Percentiles rank a stretch among this genome's conserved stretches.
phyloP scores from a whole-genome alignment of 2,113 vertebrate genomes.

The Genyomyrus donnyi region DNA sequence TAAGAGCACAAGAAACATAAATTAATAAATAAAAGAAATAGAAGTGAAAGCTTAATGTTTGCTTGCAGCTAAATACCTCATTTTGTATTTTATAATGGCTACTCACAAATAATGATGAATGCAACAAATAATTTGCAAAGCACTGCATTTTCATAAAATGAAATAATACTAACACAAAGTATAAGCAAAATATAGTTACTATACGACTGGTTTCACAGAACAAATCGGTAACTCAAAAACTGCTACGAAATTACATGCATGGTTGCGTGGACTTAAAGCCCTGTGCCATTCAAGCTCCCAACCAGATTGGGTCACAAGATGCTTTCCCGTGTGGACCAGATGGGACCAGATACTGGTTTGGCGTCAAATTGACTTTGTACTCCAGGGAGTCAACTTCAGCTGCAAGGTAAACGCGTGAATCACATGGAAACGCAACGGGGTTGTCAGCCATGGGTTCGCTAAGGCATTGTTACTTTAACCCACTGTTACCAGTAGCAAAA shows the following conservation, averaged over 20 bases:
- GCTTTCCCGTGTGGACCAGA: conserved; percentile 11
- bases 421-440: conserved; percentile 2
- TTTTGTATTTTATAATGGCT: not conserved
- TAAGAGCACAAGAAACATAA: not conserved
- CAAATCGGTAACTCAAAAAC: conserved; percentile 9
- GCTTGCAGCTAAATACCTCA: not conserved
- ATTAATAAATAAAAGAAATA: not conserved
- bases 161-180: not conserved
- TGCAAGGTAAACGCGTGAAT: not conserved
- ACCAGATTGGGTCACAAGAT: conserved; percentile 11
- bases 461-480: conserved; percentile 6
- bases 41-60: not conserved
- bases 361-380: conserved; percentile 10
- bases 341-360: conserved; percentile 6
- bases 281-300: not conserved
- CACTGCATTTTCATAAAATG: not conserved
- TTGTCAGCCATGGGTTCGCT: not conserved
- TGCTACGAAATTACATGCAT: conserved; percentile 1
- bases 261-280: not conserved
- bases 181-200: not conserved
- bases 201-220: conserved; percentile 10
- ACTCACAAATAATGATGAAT: not conserved
- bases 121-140: not conserved
- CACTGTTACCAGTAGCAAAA: not conserved
- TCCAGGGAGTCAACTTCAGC: conserved; percentile 12